phyloP scores from a whole-genome alignment of 2,113 vertebrate species.

The Brachyhypopomus occidentalis region DNA sequence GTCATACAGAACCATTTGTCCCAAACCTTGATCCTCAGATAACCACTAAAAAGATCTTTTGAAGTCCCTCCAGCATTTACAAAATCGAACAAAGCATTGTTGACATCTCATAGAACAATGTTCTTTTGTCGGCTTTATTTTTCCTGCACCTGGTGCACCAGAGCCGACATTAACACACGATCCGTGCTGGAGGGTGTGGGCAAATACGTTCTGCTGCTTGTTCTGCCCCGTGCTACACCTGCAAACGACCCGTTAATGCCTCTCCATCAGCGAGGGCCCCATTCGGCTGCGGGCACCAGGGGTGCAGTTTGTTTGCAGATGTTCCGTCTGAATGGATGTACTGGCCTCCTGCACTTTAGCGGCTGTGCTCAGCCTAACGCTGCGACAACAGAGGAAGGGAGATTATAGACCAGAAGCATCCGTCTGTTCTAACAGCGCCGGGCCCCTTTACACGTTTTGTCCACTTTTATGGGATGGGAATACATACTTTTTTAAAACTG shows the following conservation, averaged over 20 bases:
- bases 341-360: slow-evolving; percentile 34
- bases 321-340: slow-evolving; percentile 34
- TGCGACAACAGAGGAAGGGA: not conserved
- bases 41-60: slow-evolving; percentile 17
- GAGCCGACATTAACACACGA: slow-evolving; percentile 19
- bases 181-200: slow-evolving; percentile 11
- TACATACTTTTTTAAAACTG: no score
- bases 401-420: no score
- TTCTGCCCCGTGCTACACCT: not conserved
- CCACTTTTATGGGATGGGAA: no score
- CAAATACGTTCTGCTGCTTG: slow-evolving; percentile 34
- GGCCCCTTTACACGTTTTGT: no score
- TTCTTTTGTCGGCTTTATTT: not conserved
- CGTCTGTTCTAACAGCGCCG: no score
- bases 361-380: slow-evolving; percentile 22
- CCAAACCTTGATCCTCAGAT: not conserved
- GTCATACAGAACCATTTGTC: not conserved
- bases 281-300: slow-evolving; percentile 4
- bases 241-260: slow-evolving; percentile 8
- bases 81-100: slow-evolving; percentile 36
- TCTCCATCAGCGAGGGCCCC: slow-evolving; percentile 17
- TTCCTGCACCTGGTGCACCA: slow-evolving; percentile 41
- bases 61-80: slow-evolving; percentile 39
- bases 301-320: slow-evolving; percentile 40
- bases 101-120: slow-evolving; percentile 36